These are phyloP conservation scores for Rousettus madagascariensis DNA, from an alignment of 2,797 vertebrate genomes.

Conservation along the genomic window DNA sequence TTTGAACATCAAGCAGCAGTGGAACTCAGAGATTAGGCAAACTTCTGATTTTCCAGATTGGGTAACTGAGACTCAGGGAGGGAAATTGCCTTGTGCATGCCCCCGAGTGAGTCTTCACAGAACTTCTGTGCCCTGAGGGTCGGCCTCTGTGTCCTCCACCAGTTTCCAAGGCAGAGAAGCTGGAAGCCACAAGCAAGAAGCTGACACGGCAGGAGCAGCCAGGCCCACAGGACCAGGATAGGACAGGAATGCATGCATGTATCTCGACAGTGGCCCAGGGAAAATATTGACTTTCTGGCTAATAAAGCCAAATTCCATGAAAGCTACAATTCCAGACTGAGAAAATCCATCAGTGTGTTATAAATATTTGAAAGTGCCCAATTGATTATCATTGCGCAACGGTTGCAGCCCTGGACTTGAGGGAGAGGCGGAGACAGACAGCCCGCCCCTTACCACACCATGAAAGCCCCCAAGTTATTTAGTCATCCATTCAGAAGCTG, in stretches of 20 bases:
- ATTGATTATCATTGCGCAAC: conserved; percentile 65
- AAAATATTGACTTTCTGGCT: conserved; percentile 84
- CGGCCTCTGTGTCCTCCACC: conserved; percentile 32
- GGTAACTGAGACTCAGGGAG: background rate
- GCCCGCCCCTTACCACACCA: background rate
- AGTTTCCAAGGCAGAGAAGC: background rate
- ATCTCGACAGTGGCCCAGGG: conserved; percentile 42
- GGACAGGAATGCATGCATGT: conserved; percentile 50
- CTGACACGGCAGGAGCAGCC: background rate
- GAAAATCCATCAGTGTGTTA: conserved; percentile 81
- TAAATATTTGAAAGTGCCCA: conserved; percentile 83
- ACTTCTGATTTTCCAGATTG: background rate
- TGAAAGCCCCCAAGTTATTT: background rate
- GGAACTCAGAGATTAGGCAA: background rate
- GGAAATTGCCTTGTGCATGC: background rate
- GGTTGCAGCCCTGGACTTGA: conserved; percentile 51
- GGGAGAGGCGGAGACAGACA: background rate
- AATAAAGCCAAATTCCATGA: conserved; percentile 84
- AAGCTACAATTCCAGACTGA: conserved; percentile 80
- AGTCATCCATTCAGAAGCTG: background rate
- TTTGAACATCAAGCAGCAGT: fast-evolving
- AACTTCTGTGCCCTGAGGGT: background rate
- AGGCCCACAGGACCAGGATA: background rate
- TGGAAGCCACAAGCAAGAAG: background rate
- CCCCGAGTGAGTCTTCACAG: background rate